These are phyloP conservation scores for Neodiprion lecontei DNA, from an alignment of 1,140 invertebrate genomes.

Conservation along the genomic window DNA sequence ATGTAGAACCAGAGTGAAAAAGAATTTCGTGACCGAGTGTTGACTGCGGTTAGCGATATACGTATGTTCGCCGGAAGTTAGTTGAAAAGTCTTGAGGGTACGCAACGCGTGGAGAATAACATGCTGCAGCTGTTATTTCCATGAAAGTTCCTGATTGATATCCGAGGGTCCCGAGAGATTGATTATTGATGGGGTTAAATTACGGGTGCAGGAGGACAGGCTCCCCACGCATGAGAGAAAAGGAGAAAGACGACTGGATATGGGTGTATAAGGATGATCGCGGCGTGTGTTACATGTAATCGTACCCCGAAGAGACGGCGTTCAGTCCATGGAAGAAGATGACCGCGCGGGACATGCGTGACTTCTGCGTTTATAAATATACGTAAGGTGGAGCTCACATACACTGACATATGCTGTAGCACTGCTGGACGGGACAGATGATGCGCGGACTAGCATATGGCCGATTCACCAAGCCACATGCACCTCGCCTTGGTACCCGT, in stretches of 20 bases:
- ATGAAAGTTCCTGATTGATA: not conserved
- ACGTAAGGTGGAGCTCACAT: not conserved
- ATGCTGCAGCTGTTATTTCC: not conserved
- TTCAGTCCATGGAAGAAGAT: not conserved
- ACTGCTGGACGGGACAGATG: not conserved
- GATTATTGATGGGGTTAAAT: slow-evolving; percentile 2
- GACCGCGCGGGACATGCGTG: slow-evolving; percentile 1
- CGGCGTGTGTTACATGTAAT: not conserved
- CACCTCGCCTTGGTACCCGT: no score
- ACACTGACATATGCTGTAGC: no score
- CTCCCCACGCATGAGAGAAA: no score
- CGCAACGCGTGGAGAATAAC: no score
- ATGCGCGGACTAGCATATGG: not conserved
- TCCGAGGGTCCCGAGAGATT: not conserved
- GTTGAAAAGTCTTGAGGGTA: no score
- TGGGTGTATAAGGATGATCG: not conserved
- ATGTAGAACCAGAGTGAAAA: no score
- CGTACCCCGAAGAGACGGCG: not conserved
- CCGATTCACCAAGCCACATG: no score
- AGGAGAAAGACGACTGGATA: no score
- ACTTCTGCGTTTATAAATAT: not conserved
- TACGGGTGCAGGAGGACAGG: not conserved
- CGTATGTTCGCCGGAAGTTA: no score
- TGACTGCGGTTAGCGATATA: no score
- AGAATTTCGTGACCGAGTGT: no score